These are phyloP conservation scores for Mormyrops attenuatus DNA, from an alignment of 2,797 vertebrate species.

Conservation along the genomic window DNA sequence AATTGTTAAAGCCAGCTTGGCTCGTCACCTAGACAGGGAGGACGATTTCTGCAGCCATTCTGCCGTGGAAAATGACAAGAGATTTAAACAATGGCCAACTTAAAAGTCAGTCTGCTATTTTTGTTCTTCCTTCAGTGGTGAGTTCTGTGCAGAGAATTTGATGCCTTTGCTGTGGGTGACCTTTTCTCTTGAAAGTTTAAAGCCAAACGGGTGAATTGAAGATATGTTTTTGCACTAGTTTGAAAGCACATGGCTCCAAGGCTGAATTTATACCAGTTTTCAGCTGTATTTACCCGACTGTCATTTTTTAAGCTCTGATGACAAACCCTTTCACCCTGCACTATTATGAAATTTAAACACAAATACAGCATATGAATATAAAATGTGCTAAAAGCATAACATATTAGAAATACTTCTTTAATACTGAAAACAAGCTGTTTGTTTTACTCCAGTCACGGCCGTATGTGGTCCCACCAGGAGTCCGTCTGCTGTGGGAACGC, in stretches of 20 bases:
- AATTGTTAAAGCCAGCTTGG: not conserved
- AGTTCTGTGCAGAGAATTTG: not conserved
- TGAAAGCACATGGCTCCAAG: not conserved
- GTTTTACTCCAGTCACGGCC: not conserved
- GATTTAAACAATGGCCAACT: conserved; percentile 13
- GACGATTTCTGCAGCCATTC: not conserved
- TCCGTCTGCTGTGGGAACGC: not conserved
- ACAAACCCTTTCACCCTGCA: not conserved
- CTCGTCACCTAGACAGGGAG: not conserved
- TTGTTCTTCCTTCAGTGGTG: conserved; percentile 8
- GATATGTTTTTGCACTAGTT: not conserved
- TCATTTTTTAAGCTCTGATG: not conserved
- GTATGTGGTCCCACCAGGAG: not conserved
- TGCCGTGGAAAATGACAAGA: conserved; percentile 19
- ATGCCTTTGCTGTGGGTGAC: not conserved
- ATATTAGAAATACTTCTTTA: not conserved
- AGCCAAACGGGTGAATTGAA: not conserved
- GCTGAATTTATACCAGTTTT: not conserved
- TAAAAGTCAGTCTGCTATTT: conserved; percentile 14
- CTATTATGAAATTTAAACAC: not conserved
- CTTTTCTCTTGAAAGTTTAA: not conserved
- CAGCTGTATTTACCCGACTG: not conserved
- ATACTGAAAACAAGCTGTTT: not conserved
- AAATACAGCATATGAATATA: not conserved
- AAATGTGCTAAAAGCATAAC: not conserved